These are phyloP conservation scores for Melopsittacus undulatus DNA, from an alignment of 2,797 vertebrate genomes.

Conservation along the genomic window DNA sequence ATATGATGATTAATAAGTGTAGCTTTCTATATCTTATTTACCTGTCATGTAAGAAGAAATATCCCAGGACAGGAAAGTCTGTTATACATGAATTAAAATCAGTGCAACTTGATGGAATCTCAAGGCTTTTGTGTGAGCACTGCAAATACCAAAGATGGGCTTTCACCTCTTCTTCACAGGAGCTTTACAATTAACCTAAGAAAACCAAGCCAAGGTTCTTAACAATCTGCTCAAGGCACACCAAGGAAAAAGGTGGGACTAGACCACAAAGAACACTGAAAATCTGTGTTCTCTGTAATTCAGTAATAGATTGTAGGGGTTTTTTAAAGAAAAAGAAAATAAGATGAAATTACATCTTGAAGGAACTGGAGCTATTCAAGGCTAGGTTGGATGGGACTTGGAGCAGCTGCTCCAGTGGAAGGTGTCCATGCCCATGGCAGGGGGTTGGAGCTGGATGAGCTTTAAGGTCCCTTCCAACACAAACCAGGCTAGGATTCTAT, in stretches of 20 bases:
- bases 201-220: neutral
- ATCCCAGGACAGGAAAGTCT: neutral
- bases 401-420: neutral
- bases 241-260: neutral
- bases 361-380: neutral
- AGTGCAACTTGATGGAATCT: neutral
- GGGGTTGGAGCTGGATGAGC: neutral
- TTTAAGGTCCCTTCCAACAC: neutral
- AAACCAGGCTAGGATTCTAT: neutral
- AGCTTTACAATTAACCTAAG: neutral
- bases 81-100: neutral
- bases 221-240: neutral
- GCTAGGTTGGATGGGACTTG: neutral
- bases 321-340: neutral
- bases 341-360: neutral
- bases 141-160: neutral
- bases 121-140: neutral
- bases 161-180: neutral
- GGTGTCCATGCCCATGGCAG: neutral
- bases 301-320: fast-evolving
- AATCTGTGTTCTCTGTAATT: neutral
- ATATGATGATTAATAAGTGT: neutral
- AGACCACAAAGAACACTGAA: neutral
- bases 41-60: neutral
- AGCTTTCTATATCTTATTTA: neutral